phyloP scores from a whole-genome alignment of 2,113 vertebrate genomes.

The Penelope pileata region DNA sequence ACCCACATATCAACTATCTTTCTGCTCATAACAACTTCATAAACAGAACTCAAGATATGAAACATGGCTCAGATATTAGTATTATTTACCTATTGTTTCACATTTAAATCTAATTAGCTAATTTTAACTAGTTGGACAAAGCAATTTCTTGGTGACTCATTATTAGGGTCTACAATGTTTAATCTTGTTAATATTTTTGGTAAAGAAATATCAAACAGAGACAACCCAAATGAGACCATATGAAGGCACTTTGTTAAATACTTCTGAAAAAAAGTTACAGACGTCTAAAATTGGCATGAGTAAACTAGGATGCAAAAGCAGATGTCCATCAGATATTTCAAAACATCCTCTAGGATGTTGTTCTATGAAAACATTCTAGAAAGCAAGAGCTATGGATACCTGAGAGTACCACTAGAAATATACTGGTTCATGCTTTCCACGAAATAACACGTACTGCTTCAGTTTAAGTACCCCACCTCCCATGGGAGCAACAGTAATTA shows the following conservation, averaged over 20 bases:
- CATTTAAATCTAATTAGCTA: background rate
- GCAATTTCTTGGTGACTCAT: background rate
- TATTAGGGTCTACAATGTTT: background rate
- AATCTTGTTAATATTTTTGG: background rate
- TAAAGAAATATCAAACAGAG: background rate
- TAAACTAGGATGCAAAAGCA: constrained; percentile 29
- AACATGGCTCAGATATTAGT: background rate
- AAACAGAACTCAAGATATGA: background rate
- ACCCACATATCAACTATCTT: background rate
- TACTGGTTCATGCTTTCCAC: constrained; percentile 30
- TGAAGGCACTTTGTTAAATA: rapidly evolving
- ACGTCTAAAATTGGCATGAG: background rate
- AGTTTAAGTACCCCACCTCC: constrained; percentile 29
- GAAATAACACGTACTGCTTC: constrained; percentile 33
- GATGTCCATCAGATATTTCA: constrained; percentile 40
- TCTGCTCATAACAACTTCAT: background rate
- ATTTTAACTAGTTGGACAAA: background rate
- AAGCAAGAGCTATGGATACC: constrained; percentile 15
- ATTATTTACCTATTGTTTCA: background rate
- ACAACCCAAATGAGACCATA: background rate
- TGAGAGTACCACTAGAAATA: background rate
- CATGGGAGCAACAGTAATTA: constrained; percentile 54
- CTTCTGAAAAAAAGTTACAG: constrained; percentile 49
- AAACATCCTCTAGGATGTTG: constrained; percentile 3
- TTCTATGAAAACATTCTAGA: background rate